Conservation (phyloP, 1,140 invertebrate species). For the Campoletis sonorensis region DNA sequence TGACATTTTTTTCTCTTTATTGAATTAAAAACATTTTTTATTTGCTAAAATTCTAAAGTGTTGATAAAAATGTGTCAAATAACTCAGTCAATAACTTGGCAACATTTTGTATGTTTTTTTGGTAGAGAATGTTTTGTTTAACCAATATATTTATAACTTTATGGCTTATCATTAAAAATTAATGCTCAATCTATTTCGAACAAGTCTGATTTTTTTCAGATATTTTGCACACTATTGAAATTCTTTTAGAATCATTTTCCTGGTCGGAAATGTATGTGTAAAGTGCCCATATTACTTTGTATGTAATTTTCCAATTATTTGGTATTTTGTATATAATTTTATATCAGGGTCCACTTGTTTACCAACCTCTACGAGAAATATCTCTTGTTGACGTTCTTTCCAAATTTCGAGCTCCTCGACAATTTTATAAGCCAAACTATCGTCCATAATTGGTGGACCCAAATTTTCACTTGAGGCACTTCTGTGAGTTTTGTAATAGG, state of each 20-base stretch:
- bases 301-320: neutral
- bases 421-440: constrained; percentile 75
- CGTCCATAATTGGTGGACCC: constrained; percentile 74
- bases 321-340: neutral
- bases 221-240: neutral
- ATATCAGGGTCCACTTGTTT: neutral
- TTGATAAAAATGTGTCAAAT: too few relatives aligned
- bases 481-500: constrained; percentile 64
- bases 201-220: too few relatives aligned
- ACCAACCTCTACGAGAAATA: constrained; percentile 73
- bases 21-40: neutral
- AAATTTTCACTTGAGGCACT: constrained; percentile 66
- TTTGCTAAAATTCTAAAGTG: too few relatives aligned
- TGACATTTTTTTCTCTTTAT: too few relatives aligned
- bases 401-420: constrained; percentile 77
- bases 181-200: too few relatives aligned
- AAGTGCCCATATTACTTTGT: neutral
- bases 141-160: too few relatives aligned
- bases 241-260: neutral
- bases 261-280: too few relatives aligned
- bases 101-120: too few relatives aligned
- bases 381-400: constrained; percentile 76
- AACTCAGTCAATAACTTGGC: too few relatives aligned
- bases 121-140: too few relatives aligned
- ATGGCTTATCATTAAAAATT: too few relatives aligned